Evolutionary conservation across 2,113 vertebrate species (phyloP), one percentile per base, ranked within the genome.

Genomic region (Sterna hirundo): DNA sequence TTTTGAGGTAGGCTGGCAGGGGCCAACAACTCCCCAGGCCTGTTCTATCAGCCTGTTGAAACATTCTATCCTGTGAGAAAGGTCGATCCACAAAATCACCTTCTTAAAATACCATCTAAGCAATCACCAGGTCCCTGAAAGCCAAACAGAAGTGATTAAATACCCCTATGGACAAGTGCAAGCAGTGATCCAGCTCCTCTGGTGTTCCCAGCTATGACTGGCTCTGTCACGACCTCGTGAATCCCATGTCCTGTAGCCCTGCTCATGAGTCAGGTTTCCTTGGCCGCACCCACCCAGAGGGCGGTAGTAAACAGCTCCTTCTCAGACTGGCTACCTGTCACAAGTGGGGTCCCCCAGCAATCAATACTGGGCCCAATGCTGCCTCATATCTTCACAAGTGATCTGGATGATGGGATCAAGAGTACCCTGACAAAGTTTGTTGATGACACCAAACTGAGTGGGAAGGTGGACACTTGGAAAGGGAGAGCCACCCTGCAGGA

Each of bases 211-310:
- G 34, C 62, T 32, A 11, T 27, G 44, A 32, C 54, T 29, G 46
- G 36, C 40, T 79, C 14, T 61, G 36, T 38, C 55, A 42, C 42
- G 44, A 0, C 30, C 32, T 15, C 12, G 10, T 22, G 62, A 40
- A 44, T 52, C 26, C 69, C 30, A 5, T 0, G 6, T 34, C 14
- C 21, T 54, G n/a, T 2, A 40, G 30, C 1, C 1, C 65, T 77
- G 42, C 3, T 74, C 21, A 5, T 7, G n/a, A 69, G 25, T 14
- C 49, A n/a, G 19, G 4, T 52, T 57, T 49, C 57, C 47, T 46
- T 9, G 32, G 60, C 72, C 4, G 27, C 27, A 30, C 27, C 18
- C 27, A 30, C 27, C 18, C 4, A 6, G 27, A 42, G 27, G 27
- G 38, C 30, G 27, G 38, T 65, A 27, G 18, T 42, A 65, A 65